Evolutionary conservation across 2,797 vertebrate species (phyloP), one percentile per base, ranked within the genome.

Genomic region (Oreochromis mossambicus): DNA sequence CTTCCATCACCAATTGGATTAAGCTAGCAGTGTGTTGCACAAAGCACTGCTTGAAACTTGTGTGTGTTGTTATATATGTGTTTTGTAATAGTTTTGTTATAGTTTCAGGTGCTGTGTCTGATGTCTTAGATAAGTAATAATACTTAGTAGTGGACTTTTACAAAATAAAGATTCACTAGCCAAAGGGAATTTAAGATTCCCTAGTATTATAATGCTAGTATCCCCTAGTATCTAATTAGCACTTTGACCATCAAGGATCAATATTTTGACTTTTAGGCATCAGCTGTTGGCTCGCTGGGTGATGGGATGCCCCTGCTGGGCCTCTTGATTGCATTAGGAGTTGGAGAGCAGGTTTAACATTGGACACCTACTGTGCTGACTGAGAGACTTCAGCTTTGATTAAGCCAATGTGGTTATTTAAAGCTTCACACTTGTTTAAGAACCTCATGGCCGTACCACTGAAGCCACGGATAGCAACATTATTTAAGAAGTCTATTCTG

Each of bases 1-100:
- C 83, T 89, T 90, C 83, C 83, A 87, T 89, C 84, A 85, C 55
- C 32, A 85, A 89, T 92, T 92, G 83, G 91, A 91, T 92, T 93
- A 91, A 21, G 3, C 77, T 21, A 26, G 63, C 46, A 77, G 81
- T 38, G 75, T 11, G 52, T 82, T 85, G 55, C 82, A 87, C 51
- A 83, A 80, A 83, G 43, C 73, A 66, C 70, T 50, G 82, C 83
- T 54, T 83, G 58, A 79, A 82, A 85, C 55, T 15, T 48, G 34
- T 56, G 19, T 70, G 17, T 46, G 7, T 54, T n/a, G 79, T 78
- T 36, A 7, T 50, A 6, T 43, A 58, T 82, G 77, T 81, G 63
- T 58, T 56, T 14, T 80, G 5, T 50, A 54, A 50, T 82, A 26
- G 29, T 61, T 61, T 38, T 36, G 6, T 63, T 63, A 36, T 63